A percentile compares a stretch with the other conserved stretches of the same genome.
These are phyloP conservation scores for Hymenopus coronatus DNA, from an alignment of 2,888 invertebrate genomes.

Conservation along the genomic window DNA sequence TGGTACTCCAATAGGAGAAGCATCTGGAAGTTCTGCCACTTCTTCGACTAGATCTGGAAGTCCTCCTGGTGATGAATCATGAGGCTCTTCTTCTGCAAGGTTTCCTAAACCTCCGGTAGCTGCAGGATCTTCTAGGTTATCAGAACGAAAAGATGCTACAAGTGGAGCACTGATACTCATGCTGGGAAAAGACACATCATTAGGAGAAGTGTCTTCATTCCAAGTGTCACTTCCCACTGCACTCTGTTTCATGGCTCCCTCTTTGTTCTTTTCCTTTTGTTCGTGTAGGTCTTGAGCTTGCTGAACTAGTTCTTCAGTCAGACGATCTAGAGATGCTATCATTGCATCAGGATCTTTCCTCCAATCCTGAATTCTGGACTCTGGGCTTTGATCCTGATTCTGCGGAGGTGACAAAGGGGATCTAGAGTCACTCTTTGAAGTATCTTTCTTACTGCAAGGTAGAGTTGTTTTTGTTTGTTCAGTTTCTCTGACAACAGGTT, in stretches of 20 bases:
- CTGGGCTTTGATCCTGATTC: slow-evolving; percentile 20
- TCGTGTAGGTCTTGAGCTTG: slow-evolving; percentile 21
- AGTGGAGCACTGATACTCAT: slow-evolving; percentile 73
- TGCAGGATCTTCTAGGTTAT: slow-evolving; percentile 47
- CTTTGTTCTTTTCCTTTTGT: slow-evolving; percentile 31
- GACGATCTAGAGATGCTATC: slow-evolving; percentile 64
- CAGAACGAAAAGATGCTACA: slow-evolving; percentile 65
- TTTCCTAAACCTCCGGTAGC: slow-evolving; percentile 46
- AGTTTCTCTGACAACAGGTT: neutral
- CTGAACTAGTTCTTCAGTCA: slow-evolving; percentile 63
- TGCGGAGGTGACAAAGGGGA: slow-evolving; percentile 15
- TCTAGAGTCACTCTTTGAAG: neutral
- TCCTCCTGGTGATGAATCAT: neutral
- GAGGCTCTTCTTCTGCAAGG: slow-evolving; percentile 47
- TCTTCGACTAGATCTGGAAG: neutral
- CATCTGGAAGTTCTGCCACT: neutral
- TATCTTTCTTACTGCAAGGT: neutral
- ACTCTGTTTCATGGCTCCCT: slow-evolving; percentile 45
- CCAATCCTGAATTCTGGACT: neutral
- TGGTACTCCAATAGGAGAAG: neutral
- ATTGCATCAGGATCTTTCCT: slow-evolving; percentile 64
- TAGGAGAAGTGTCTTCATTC: slow-evolving; percentile 76
- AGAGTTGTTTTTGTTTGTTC: neutral
- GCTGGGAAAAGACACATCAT: slow-evolving; percentile 78
- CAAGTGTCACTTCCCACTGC: slow-evolving; percentile 61